Conservation (phyloP, 2,113 vertebrate species). For the Mionectes macconnelli region DNA sequence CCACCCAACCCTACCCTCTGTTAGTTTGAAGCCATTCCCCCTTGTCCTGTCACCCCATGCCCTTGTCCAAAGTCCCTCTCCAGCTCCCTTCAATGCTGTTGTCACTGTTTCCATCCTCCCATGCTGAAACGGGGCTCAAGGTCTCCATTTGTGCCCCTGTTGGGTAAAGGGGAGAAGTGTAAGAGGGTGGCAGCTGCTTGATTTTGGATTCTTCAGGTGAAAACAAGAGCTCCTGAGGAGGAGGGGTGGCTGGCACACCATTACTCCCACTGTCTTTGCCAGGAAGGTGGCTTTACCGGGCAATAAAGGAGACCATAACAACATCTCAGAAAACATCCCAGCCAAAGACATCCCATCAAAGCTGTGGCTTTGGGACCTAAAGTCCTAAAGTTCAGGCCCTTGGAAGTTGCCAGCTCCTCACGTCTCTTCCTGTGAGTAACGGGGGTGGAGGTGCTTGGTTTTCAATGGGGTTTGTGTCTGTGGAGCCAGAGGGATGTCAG, state of each 20-base stretch:
- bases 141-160: accelerated
- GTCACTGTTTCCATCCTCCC: not conserved
- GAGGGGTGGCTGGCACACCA: not conserved
- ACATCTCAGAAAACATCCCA: not conserved
- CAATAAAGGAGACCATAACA: not conserved
- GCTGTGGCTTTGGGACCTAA: too few species aligned
- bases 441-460: not conserved
- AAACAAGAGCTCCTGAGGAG: not conserved
- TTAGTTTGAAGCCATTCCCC: not conserved
- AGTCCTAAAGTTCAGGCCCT: not conserved
- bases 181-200: not conserved
- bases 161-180: accelerated
- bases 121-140: accelerated
- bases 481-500: not conserved
- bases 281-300: too few species aligned
- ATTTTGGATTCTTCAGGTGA: not conserved
- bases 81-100: not conserved
- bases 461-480: not conserved
- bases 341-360: not conserved
- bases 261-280: not conserved
- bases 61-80: not conserved
- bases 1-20: not conserved
- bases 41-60: not conserved
- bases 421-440: not conserved
- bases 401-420: not conserved